Percentiles rank a stretch among this genome's conserved stretches.
phyloP scores from a whole-genome alignment of 1,140 invertebrate genomes.

The Bradysia coprophila region DNA sequence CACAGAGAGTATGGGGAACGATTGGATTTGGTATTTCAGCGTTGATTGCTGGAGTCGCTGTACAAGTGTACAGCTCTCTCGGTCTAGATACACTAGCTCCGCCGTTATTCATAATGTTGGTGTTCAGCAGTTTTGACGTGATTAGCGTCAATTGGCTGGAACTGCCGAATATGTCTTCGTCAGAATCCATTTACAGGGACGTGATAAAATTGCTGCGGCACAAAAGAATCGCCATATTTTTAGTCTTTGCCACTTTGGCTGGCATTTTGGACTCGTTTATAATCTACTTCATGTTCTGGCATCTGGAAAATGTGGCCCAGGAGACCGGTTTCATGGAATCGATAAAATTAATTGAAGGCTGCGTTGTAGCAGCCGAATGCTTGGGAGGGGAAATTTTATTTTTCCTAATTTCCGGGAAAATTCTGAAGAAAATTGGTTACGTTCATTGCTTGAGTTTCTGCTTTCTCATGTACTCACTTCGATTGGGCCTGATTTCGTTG shows the following conservation, averaged over 20 bases:
- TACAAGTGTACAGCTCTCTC: constrained; percentile 18
- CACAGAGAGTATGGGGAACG: constrained; percentile 61
- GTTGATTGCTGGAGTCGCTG: constrained; percentile 36
- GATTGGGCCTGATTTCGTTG: constrained; percentile 44
- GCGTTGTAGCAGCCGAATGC: constrained; percentile 52
- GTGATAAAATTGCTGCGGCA: constrained; percentile 34
- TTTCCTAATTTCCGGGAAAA: constrained; percentile 50
- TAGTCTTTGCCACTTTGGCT: constrained; percentile 45
- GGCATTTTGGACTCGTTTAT: constrained; percentile 59
- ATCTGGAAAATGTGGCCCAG: constrained; percentile 47
- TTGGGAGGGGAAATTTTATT: constrained; percentile 55
- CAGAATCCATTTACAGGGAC: constrained; percentile 41
- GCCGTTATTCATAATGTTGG: constrained; percentile 40
- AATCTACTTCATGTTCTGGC: constrained; percentile 66
- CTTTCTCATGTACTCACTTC: constrained; percentile 45
- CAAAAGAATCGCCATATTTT: constrained; percentile 40
- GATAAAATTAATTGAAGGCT: constrained; percentile 56
- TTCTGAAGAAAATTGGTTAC: constrained; percentile 48
- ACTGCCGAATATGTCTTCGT: constrained; percentile 41
- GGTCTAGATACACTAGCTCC: constrained; percentile 35
- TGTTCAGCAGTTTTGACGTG: constrained; percentile 40
- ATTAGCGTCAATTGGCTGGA: constrained; percentile 39
- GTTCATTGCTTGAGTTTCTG: constrained; percentile 48
- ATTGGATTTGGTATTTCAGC: constrained; percentile 53
- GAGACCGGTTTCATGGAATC: constrained; percentile 33